phyloP scores from a whole-genome alignment of 2,888 invertebrate species.

The Cantharis rustica region DNA sequence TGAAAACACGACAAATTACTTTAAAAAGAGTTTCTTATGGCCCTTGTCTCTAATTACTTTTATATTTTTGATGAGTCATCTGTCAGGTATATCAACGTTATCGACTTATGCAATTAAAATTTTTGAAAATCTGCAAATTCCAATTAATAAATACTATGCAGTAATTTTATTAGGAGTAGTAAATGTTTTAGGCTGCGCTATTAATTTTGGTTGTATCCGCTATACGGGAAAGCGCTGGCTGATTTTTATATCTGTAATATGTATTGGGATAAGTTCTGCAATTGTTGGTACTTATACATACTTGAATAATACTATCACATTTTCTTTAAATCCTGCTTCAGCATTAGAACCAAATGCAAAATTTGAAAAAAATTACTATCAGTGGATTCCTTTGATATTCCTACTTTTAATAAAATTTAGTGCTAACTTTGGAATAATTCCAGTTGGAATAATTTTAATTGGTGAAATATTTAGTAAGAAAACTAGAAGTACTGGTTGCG shows the following conservation, averaged over 20 bases:
- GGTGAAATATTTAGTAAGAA: conserved; percentile 76
- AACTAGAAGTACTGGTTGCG: conserved; percentile 72
- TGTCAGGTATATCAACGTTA: conserved; percentile 75
- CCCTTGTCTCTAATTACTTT: conserved; percentile 70
- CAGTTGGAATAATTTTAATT: conserved; percentile 78
- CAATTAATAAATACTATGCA: conserved; percentile 76
- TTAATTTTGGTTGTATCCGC: conserved; percentile 71
- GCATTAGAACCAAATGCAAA: background rate
- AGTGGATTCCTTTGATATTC: conserved; percentile 74
- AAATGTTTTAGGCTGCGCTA: conserved; percentile 68
- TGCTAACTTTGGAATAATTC: conserved; percentile 64
- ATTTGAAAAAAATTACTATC: background rate
- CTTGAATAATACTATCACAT: background rate
- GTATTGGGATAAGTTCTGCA: too few species aligned
- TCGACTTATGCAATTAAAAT: conserved; percentile 77
- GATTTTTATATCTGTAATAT: conserved; percentile 66
- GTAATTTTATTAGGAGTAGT: conserved; percentile 73
- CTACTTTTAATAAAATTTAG: conserved; percentile 72
- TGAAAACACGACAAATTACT: background rate
- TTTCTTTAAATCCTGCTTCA: background rate
- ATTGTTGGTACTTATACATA: background rate
- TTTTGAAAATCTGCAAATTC: conserved; percentile 71
- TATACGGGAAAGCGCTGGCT: conserved; percentile 74
- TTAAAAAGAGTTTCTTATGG: conserved; percentile 64
- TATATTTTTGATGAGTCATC: conserved; percentile 74